These are phyloP conservation scores for Pluvianellus socialis DNA, from an alignment of 2,113 vertebrate genomes.

Conservation along the genomic window DNA sequence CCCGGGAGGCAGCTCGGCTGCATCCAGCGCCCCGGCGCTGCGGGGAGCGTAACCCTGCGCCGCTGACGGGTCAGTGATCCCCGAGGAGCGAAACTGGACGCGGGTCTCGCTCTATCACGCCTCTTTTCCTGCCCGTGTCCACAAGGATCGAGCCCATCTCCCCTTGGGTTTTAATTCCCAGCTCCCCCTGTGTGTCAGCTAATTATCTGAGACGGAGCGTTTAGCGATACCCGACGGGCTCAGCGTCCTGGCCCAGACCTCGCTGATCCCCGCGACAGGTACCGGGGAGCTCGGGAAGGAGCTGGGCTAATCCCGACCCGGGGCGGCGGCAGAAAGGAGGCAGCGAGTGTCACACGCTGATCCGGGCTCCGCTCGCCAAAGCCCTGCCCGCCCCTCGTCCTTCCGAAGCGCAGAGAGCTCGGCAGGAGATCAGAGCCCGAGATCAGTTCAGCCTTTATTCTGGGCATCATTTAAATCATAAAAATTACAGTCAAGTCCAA, in stretches of 20 bases:
- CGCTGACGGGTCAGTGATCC: not conserved
- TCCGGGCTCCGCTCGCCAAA: not conserved
- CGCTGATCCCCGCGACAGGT: not conserved
- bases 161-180: not conserved
- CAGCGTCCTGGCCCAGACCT: not conserved
- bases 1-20: not conserved
- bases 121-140: not conserved
- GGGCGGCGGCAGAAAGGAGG: not conserved
- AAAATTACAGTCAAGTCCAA: constrained; percentile 11
- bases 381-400: not conserved
- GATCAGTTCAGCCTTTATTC: not conserved
- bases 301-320: not conserved
- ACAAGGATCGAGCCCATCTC: not conserved
- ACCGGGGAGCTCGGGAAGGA: accelerated
- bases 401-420: not conserved
- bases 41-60: not conserved
- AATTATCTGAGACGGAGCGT: not conserved
- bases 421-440: not conserved
- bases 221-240: not conserved
- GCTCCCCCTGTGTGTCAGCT: accelerated
- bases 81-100: not conserved
- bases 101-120: not conserved
- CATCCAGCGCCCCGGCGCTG: not conserved
- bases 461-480: not conserved
- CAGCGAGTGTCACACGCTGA: not conserved